Percentiles rank a stretch among this genome's conserved stretches.
These are phyloP conservation scores for Gonatopus flavifemur DNA, from an alignment of 1,140 invertebrate species.

Conservation along the genomic window DNA sequence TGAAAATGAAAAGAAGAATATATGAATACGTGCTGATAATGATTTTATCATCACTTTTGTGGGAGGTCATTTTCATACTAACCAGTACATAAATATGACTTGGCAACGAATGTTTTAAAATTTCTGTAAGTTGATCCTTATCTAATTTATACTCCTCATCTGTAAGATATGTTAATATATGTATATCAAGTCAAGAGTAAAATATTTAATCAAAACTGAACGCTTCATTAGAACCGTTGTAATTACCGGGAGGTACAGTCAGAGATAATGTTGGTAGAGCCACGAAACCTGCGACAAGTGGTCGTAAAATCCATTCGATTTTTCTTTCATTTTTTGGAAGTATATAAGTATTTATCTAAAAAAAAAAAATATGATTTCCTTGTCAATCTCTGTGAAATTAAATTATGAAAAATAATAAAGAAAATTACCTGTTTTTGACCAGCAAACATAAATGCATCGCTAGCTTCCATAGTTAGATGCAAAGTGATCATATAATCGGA, in stretches of 20 bases:
- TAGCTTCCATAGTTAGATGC: slow-evolving; percentile 75
- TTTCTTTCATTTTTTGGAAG: slow-evolving; percentile 60
- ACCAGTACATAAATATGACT: slow-evolving; percentile 67
- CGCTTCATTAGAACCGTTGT: too few relatives aligned
- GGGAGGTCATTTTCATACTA: slow-evolving; percentile 19
- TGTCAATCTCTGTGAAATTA: not conserved
- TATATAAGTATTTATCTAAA: slow-evolving; percentile 61
- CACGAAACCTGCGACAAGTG: slow-evolving; percentile 64
- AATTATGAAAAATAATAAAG: not conserved
- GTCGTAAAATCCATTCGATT: slow-evolving; percentile 64
- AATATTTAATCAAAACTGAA: too few relatives aligned
- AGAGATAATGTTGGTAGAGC: slow-evolving; percentile 62
- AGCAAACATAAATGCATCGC: slow-evolving; percentile 87
- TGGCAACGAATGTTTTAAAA: slow-evolving; percentile 63
- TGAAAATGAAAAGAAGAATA: slow-evolving; percentile 29
- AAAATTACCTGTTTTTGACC: slow-evolving; percentile 79
- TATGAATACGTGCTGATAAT: too few relatives aligned
- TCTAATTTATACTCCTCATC: slow-evolving; percentile 52
- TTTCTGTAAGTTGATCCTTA: slow-evolving; percentile 53
- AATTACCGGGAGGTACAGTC: slow-evolving; percentile 46
- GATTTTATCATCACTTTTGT: not conserved
- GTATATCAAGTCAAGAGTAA: not conserved
- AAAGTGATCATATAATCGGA: slow-evolving; percentile 73
- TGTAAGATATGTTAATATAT: slow-evolving; percentile 21
- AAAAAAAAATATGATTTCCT: slow-evolving; percentile 11